Percentiles rank a stretch among this genome's conserved stretches.
phyloP scores from a whole-genome alignment of 1,140 invertebrate species.

The Aplysia californica region DNA sequence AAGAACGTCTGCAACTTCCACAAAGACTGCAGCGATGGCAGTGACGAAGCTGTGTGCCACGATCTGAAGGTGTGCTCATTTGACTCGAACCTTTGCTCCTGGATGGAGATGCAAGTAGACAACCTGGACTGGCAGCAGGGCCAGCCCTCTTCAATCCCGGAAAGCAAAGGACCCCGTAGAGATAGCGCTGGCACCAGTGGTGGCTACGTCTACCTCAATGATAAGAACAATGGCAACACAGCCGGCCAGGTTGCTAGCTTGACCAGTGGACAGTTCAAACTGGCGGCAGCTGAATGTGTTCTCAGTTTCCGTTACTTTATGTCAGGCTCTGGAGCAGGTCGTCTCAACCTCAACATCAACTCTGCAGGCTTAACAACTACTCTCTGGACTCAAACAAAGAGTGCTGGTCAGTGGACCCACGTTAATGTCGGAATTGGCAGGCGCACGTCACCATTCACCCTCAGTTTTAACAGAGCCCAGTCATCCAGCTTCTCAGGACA shows the following conservation, averaged over 20 bases:
- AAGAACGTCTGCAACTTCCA: slow-evolving; percentile 77
- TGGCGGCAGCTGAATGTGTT: slow-evolving; percentile 46
- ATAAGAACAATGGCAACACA: slow-evolving; percentile 21
- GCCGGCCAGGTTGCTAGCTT: slow-evolving; percentile 28
- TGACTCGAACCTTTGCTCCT: slow-evolving; percentile 31
- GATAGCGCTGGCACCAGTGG: too few relatives aligned
- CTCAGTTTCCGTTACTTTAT: slow-evolving; percentile 79
- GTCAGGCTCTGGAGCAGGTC: slow-evolving; percentile 65
- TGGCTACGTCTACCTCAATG: too few relatives aligned
- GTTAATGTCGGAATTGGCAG: slow-evolving; percentile 32
- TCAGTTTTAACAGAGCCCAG: slow-evolving; percentile 7
- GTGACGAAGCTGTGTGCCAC: slow-evolving; percentile 54
- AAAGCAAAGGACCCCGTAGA: too few relatives aligned
- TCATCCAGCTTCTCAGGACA: slow-evolving; percentile 70
- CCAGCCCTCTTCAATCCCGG: too few relatives aligned
- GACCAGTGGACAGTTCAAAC: not conserved
- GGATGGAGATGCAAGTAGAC: slow-evolving; percentile 24
- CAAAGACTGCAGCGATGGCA: slow-evolving; percentile 65
- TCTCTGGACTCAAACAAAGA: too few relatives aligned
- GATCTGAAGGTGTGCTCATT: slow-evolving; percentile 27
- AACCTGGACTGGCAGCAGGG: slow-evolving; percentile 25
- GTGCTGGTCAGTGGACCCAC: too few relatives aligned
- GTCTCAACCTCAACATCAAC: slow-evolving; percentile 40
- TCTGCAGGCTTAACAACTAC: too few relatives aligned
- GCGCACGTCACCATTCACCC: slow-evolving; percentile 19